phyloP scores from a whole-genome alignment of 2,113 vertebrate genomes.

The Macaca nemestrina region DNA sequence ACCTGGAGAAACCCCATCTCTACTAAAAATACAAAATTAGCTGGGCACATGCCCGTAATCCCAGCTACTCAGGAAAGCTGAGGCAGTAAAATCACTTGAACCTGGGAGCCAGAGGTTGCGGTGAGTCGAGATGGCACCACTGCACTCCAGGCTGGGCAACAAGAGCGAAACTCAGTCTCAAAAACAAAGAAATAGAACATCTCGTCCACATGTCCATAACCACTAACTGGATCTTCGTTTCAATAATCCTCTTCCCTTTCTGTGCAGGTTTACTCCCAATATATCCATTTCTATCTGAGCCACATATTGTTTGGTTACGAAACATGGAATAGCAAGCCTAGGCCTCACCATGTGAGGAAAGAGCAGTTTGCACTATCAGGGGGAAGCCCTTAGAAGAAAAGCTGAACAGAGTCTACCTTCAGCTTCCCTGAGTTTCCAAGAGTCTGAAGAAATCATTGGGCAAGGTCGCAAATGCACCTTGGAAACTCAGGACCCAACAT shows the following conservation, averaged over 20 bases:
- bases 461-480: neutral
- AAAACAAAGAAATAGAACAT: neutral
- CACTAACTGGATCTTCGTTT: neutral
- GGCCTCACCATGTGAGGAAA: neutral
- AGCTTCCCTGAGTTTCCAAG: neutral
- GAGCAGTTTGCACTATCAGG: neutral
- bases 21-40: no score
- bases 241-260: neutral
- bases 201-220: neutral
- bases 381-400: neutral
- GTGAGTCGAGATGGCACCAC: no score
- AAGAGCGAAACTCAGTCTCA: no score
- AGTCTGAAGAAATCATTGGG: neutral
- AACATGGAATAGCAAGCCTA: neutral
- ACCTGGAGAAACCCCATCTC: no score
- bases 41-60: no score
- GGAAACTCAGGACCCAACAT: neutral
- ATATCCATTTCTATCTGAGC: neutral
- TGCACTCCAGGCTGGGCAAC: no score
- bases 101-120: no score
- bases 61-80: no score
- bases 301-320: rapidly evolving
- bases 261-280: neutral
- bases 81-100: no score
- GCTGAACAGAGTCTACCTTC: neutral